phyloP scores from a whole-genome alignment of 1,140 invertebrate genomes.

The Chrysoperla carnea region DNA sequence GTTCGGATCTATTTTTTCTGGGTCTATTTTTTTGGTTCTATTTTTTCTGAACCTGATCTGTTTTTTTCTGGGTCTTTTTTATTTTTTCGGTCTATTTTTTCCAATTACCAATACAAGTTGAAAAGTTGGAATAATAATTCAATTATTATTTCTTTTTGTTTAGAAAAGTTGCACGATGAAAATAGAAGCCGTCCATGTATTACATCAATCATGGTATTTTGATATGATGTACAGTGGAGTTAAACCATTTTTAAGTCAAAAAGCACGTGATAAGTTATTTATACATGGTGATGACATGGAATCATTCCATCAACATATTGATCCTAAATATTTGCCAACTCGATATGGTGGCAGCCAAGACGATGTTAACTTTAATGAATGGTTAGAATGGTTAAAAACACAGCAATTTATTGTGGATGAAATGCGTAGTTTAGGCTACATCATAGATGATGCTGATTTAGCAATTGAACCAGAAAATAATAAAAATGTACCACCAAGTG shows the following conservation, averaged over 20 bases:
- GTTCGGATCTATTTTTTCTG: too few species aligned
- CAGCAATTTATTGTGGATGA: slow-evolving; percentile 22
- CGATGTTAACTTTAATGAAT: slow-evolving; percentile 50
- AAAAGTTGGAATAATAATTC: too few species aligned
- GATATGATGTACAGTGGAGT: slow-evolving; percentile 60
- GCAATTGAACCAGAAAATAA: too few species aligned
- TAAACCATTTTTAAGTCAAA: slow-evolving; percentile 47
- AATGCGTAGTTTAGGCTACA: slow-evolving; percentile 22
- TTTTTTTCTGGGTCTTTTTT: too few species aligned
- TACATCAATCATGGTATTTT: slow-evolving; percentile 64
- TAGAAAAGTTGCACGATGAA: slow-evolving; percentile 54
- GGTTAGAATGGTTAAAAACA: slow-evolving; percentile 36
- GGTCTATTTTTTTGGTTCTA: too few species aligned
- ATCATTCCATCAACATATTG: slow-evolving; percentile 57
- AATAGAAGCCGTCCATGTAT: slow-evolving; percentile 54
- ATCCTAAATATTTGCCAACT: slow-evolving; percentile 48
- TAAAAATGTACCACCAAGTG: too few species aligned
- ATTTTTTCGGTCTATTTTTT: too few species aligned
- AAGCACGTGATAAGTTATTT: slow-evolving; percentile 49
- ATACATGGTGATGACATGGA: slow-evolving; percentile 57
- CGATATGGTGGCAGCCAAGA: slow-evolving; percentile 47
- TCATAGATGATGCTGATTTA: slow-evolving; percentile 16
- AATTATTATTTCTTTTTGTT: not conserved
- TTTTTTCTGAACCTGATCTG: too few species aligned
- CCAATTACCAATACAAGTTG: too few species aligned